Base-by-base conservation (phyloP, 2,113 vertebrate genomes). In the Maccullochella peelii region DNA sequence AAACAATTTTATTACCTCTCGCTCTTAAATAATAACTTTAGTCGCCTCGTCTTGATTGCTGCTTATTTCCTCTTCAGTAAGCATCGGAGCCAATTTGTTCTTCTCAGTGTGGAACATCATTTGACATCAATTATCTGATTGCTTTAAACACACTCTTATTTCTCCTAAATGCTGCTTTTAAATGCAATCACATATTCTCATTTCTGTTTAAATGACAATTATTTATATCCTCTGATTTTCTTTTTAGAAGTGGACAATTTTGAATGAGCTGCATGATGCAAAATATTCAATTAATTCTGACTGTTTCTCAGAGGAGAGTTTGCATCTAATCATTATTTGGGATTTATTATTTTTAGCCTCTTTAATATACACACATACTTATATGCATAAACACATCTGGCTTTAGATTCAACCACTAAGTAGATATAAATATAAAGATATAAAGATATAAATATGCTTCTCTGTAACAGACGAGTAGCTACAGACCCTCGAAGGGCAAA, bases 31-130 rank as follows among this genome's bases (percentile, higher is more conserved):
- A 12, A 42, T 6, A 63, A 63, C 36, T 73, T 70, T 12, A n/a
- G 16, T 68, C 50, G 16, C 52, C 71, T 80, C 55, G 5, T 15
- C 33, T 55, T 80, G 72, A 73, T 52, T 65, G 52, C 23, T 52
- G 44, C 49, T 77, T 47, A 49, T 85, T 83, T 90, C 55, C 50
- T 73, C 54, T 75, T 52, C 63, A 57, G 33, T 38, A 62, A 61
- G 57, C 0, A 21, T 55, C 38, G n/a, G 38, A 57, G 8, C 20
- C 25, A 36, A 52, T 80, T 73, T 83, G 76, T 72, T 80, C 4
- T 36, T 25, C 66, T 73, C 59, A 67, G 36, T 50, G 73, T 18
- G 14, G 30, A 59, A 65, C 59, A 61, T 67, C 68, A 33, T 67
- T 33, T 33, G 2, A 67, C 40, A 27, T 54, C 73, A 77, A 52